Percentiles rank a stretch among this genome's conserved stretches.
These are phyloP conservation scores for Zalophus californianus DNA, from an alignment of 2,797 vertebrate species.

Conservation along the genomic window DNA sequence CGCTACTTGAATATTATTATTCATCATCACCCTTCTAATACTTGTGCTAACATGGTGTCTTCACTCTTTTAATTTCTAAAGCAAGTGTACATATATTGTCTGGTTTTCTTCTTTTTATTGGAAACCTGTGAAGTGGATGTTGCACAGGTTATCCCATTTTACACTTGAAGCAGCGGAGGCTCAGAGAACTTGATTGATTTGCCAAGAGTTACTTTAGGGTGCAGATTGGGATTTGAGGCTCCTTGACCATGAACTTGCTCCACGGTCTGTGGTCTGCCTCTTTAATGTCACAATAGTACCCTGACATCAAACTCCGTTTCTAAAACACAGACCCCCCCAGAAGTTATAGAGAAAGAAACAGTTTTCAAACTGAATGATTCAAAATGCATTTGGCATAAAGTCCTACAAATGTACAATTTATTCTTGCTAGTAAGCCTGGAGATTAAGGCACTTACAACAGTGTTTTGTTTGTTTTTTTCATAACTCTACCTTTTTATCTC, in stretches of 20 bases:
- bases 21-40: not conserved
- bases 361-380: conserved; percentile 18
- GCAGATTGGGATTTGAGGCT: not conserved
- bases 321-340: not conserved
- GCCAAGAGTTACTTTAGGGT: not conserved
- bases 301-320: not conserved
- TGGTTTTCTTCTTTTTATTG: not conserved
- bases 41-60: not conserved
- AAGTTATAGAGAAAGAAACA: not conserved
- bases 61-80: not conserved
- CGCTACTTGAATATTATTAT: not conserved
- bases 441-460: not conserved
- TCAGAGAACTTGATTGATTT: not conserved
- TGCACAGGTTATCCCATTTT: not conserved
- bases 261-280: no score
- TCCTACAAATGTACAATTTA: not conserved
- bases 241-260: not conserved
- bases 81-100: not conserved
- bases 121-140: not conserved
- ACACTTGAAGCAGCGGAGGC: not conserved
- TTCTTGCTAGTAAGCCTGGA: not conserved
- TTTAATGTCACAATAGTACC: not conserved
- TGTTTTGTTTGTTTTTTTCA: not conserved
- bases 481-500: not conserved
- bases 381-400: conserved; percentile 7